Evolutionary conservation across 2,113 vertebrate genomes (phyloP), one percentile per base, ranked within the genome.

Genomic region (Sinocyclocheilus rhinocerous): DNA sequence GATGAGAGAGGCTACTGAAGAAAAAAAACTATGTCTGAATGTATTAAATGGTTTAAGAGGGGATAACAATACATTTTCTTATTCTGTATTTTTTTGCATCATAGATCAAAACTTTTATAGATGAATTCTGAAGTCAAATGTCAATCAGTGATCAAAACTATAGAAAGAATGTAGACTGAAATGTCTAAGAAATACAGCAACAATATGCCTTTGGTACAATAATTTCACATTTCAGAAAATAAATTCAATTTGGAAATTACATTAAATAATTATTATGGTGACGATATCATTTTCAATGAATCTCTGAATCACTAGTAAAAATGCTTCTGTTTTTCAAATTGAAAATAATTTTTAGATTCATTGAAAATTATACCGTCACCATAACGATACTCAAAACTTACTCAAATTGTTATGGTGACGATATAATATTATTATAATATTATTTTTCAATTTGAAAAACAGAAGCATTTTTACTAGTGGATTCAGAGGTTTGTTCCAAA

Each of bases 51-150:
- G 5, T 72, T 72, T 22, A 72, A 72, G 18, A 72, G 20, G 10
- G 70, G 70, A 73, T 73, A 20, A 39, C 33, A 72, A 42, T 39
- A 42, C 69, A 42, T 73, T 42, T 73, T 73, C 70, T n/a, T 73
- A 22, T n/a, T 15, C 39, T 75, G 22, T 75, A 24, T 75, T 73
- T 36, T 52, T 73, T n/a, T 45, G 39, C 42, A 75, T 24, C 1
- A 1, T 24, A 45, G 22, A 45, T 8, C 22, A 24, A n/a, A 45
- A 24, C 2, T 45, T 70, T 18, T 36, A 10, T 0, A 69, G 15
- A 26, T 69, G 24, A 36, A 36, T 69, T 69, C 15, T 18, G 15
- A 69, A 70, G 18, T 72, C 69, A 42, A 59, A 59, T 55, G 52
- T 55, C 52, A 36, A 70, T 39, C 16, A 36, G 65, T 70, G 33